These are phyloP conservation scores for Misgurnus anguillicaudatus DNA, from an alignment of 2,113 vertebrate genomes.

Conservation along the genomic window DNA sequence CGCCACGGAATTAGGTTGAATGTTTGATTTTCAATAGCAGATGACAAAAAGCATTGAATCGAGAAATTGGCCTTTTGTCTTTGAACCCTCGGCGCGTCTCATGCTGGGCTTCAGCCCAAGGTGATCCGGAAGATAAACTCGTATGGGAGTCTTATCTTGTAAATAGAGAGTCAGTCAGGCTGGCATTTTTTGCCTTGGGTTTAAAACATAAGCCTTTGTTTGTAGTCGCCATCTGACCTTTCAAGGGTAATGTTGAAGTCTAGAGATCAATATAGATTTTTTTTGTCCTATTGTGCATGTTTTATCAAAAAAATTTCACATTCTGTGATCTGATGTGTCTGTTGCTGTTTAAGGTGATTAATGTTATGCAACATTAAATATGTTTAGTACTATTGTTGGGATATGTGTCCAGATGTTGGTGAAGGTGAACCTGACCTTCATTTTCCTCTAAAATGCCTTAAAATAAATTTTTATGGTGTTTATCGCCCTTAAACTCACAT, in stretches of 20 bases:
- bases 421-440: no score
- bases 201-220: slow-evolving; percentile 6
- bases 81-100: neutral
- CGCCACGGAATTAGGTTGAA: slow-evolving; percentile 21
- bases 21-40: slow-evolving; percentile 31
- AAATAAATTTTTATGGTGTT: no score
- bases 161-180: slow-evolving; percentile 46
- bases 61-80: slow-evolving; percentile 46
- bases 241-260: neutral
- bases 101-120: slow-evolving; percentile 37
- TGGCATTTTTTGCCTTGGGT: slow-evolving; percentile 18
- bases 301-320: no score
- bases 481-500: no score
- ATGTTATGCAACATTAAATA: no score
- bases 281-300: neutral
- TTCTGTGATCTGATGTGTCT: no score
- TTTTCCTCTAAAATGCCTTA: no score
- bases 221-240: neutral
- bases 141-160: slow-evolving; percentile 56
- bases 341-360: no score
- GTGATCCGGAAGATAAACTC: slow-evolving; percentile 64
- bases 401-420: no score
- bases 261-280: neutral
- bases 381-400: no score
- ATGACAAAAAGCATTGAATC: slow-evolving; percentile 34